Base-by-base conservation (phyloP, 2,888 invertebrate species). In the Rhagonycha lutea region DNA sequence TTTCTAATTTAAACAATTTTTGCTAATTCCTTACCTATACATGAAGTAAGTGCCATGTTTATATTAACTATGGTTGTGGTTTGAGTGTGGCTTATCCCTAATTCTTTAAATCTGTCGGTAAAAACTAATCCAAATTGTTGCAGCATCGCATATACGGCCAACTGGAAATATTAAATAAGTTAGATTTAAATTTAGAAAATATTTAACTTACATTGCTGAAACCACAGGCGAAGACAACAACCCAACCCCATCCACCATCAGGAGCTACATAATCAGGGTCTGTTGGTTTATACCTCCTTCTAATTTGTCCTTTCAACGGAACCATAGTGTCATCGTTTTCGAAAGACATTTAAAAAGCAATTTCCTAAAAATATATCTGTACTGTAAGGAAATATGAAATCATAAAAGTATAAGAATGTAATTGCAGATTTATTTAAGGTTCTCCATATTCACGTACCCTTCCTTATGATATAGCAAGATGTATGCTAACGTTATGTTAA, bases 191-290 rank as follows among this genome's bases (percentile, higher is more conserved):
- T 23, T 14, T 2, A 4, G 5, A 11, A 10, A 47, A 3, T 11
- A 3, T 24, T 8, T 65, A 71, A 91, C 92, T 91, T 88, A 94
- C 94, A 85, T 94, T 94, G 71, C 93, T 92, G 82, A 92, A 88
- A 80, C 94, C 94, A 69, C 92, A 92, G 4, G 94, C 94, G 4
- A 94, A 83, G 28, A 94, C 91, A 18, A 94, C 90, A 84, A 94
- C 88, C 94, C 94, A 94, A 0, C 93, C 93, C 94, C 94, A 94
- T 0, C 94, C 94, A 4, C 94, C 94, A 85, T 94, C 94, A 0
- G 94, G 94, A 0, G 94, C 91, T 68, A 91, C 87, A 82, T 93
- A 94, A 72, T 91, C 90, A 8, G 89, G 85, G 80, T 86, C 86
- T 8, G 83, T 83, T 1, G 84, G 83, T 74, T 82, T 79, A 4